A percentile compares a stretch with the other conserved stretches of the same genome.
Conservation (phyloP, 2,888 invertebrate species). For the Drosophila formosana region DNA sequence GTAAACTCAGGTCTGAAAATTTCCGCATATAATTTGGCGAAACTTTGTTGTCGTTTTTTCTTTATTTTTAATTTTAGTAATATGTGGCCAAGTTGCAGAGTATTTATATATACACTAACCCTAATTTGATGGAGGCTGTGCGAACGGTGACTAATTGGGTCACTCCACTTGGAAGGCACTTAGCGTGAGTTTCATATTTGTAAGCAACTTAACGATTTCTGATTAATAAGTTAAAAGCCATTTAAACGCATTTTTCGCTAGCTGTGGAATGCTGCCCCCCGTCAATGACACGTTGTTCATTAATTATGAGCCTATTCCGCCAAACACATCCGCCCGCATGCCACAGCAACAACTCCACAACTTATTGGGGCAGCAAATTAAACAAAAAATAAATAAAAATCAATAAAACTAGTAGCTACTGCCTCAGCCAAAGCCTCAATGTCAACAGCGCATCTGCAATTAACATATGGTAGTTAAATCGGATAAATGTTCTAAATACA, state of each 20-base stretch:
- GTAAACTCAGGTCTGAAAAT: constrained; percentile 31
- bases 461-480: constrained; percentile 41
- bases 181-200: constrained; percentile 17
- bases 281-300: constrained; percentile 52
- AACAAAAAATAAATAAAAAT: constrained; percentile 11
- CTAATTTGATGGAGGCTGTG: constrained; percentile 29
- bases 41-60: constrained; percentile 8
- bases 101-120: constrained; percentile 12
- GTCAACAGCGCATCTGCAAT: constrained; percentile 59
- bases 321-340: constrained; percentile 55
- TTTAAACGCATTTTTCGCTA: constrained; percentile 51
- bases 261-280: constrained; percentile 42
- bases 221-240: constrained; percentile 42
- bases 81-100: constrained; percentile 30
- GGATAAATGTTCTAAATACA: constrained; percentile 59
- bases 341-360: constrained; percentile 7
- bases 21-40: constrained; percentile 54
- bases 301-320: constrained; percentile 52
- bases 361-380: constrained; percentile 39
- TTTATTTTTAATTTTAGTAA: constrained; percentile 17
- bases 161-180: constrained; percentile 26
- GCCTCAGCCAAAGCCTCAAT: constrained; percentile 41
- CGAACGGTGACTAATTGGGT: constrained; percentile 38
- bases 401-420: constrained; percentile 50
- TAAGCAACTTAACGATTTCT: constrained; percentile 25